phyloP scores from a whole-genome alignment of 2,797 vertebrate species.

The Halcyon leucocephala region DNA sequence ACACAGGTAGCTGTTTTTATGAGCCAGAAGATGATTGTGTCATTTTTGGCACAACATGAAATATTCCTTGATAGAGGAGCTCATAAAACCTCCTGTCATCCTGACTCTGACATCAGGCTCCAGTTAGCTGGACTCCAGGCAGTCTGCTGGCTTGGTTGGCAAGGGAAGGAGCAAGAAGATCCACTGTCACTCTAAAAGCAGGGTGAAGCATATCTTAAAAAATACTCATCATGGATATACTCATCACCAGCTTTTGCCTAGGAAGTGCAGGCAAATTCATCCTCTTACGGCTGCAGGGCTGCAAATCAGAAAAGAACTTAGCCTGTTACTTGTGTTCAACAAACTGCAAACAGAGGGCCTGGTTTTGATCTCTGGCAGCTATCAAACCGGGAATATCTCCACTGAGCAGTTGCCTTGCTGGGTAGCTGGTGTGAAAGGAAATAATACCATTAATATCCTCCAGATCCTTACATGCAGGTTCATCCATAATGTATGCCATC shows the following conservation, averaged over 20 bases:
- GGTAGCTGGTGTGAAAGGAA: not conserved
- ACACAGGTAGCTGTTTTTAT: slow-evolving; percentile 18
- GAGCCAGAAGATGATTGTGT: not conserved
- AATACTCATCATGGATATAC: not conserved
- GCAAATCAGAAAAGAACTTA: not conserved
- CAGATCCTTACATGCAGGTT: not conserved
- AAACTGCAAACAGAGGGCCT: not conserved
- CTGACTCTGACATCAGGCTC: not conserved
- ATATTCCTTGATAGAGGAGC: not conserved
- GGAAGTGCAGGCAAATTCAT: not conserved
- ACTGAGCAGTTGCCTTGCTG: not conserved
- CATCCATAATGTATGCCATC: not conserved
- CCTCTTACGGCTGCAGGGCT: not conserved
- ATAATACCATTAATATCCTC: not conserved
- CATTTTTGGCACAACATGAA: not conserved
- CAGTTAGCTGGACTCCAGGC: not conserved
- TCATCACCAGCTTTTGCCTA: not conserved
- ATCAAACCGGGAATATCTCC: not conserved
- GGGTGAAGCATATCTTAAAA: not conserved
- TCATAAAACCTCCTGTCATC: not conserved
- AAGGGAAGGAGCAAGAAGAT: not conserved
- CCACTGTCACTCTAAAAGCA: not conserved
- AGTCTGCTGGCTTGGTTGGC: not conserved
- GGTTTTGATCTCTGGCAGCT: not conserved
- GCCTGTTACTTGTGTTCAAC: not conserved